phyloP scores from a whole-genome alignment of 2,113 vertebrate genomes.

The Actenoides lindsayi region DNA sequence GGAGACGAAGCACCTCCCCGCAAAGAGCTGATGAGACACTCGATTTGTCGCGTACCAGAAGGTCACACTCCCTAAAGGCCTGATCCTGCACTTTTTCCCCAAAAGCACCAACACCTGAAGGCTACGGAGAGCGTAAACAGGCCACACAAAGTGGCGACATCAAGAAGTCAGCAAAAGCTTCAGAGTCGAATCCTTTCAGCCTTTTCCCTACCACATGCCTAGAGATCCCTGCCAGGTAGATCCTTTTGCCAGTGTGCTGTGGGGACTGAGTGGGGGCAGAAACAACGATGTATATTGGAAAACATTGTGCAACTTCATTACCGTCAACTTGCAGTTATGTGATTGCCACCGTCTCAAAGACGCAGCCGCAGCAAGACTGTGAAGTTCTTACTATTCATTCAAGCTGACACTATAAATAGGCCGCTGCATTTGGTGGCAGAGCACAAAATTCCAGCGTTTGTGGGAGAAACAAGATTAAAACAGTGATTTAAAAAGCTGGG shows the following conservation, averaged over 20 bases:
- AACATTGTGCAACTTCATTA: neutral
- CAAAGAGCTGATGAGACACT: neutral
- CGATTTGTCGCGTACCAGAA: neutral
- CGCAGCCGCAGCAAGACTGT: rapidly evolving
- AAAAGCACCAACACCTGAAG: neutral
- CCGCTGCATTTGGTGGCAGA: neutral
- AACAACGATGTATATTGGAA: neutral
- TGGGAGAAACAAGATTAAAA: constrained; percentile 37
- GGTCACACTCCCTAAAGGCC: neutral
- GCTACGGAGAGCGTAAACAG: neutral
- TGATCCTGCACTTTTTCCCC: neutral
- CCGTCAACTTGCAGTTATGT: neutral
- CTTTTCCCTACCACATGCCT: neutral
- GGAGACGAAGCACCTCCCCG: neutral
- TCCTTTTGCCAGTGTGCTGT: neutral
- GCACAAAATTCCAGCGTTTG: neutral
- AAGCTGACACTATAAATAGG: constrained; percentile 2
- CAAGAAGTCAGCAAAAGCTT: neutral
- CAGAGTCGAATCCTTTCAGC: neutral
- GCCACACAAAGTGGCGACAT: neutral
- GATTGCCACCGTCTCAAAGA: neutral
- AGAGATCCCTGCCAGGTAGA: neutral
- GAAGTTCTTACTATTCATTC: neutral
- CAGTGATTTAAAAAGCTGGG: neutral
- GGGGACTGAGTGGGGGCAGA: neutral